Evolutionary conservation across 2,888 invertebrate species (phyloP).

Genomic region (Ichneumoninae sp.): DNA sequence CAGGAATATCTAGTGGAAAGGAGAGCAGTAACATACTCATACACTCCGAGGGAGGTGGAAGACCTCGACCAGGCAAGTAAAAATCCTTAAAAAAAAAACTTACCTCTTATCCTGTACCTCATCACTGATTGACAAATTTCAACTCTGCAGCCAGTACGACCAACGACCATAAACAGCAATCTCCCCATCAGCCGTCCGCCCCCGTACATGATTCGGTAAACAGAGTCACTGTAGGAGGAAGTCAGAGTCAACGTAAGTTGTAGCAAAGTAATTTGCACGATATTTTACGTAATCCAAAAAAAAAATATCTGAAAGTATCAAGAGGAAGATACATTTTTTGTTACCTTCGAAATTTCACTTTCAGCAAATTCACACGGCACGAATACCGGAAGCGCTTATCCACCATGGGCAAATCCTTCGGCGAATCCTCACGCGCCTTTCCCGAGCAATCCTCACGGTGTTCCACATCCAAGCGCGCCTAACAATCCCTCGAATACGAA

Average conservation of each 20-base stretch:
- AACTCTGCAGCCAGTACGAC: slow-evolving; percentile 9
- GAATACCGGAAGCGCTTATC: slow-evolving; percentile 40
- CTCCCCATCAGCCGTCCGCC: slow-evolving; percentile 55
- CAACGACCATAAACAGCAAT: slow-evolving; percentile 45
- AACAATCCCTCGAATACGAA: not conserved
- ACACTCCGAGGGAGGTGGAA: slow-evolving; percentile 69
- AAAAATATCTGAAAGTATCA: not conserved
- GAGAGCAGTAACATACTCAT: slow-evolving; percentile 66
- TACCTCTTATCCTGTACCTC: not conserved
- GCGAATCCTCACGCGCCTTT: slow-evolving; percentile 51
- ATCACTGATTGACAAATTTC: not conserved
- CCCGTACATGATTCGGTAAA: slow-evolving; percentile 40
- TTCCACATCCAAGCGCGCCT: slow-evolving; percentile 5
- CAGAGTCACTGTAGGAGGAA: slow-evolving; percentile 35
- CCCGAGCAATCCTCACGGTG: slow-evolving; percentile 18
- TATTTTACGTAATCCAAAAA: not conserved
- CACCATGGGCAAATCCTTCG: slow-evolving; percentile 64
- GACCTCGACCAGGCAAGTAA: slow-evolving; percentile 67
- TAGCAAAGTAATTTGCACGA: not conserved
- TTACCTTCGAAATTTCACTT: not conserved
- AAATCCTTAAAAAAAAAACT: not conserved
- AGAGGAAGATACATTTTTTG: not conserved
- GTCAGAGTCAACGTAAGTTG: slow-evolving; percentile 49
- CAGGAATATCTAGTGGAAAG: slow-evolving; percentile 25
- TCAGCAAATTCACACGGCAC: slow-evolving; percentile 30